Conservation (phyloP, 2,113 vertebrate species). For the Callospermophilus lateralis region DNA sequence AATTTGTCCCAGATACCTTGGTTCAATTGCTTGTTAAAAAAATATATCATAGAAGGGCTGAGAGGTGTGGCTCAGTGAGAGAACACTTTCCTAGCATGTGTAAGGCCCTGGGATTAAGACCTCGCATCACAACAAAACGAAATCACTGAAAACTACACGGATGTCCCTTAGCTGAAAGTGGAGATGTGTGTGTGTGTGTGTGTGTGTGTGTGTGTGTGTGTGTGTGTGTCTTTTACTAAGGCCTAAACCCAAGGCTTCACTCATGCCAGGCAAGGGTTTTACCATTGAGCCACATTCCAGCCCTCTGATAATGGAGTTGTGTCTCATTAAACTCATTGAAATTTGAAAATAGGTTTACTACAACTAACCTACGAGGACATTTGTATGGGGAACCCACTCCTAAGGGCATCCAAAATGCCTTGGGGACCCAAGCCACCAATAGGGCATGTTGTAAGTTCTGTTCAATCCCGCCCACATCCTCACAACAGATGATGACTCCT, state of each 20-base stretch:
- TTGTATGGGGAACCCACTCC: background rate
- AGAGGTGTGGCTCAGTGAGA: no score
- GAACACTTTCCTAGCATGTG: no score
- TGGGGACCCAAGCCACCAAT: background rate
- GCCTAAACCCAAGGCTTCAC: background rate
- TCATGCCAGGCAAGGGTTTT: background rate
- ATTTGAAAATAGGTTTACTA: no score
- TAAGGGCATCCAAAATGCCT: background rate
- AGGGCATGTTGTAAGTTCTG: background rate
- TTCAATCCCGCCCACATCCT: background rate
- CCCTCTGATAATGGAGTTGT: background rate
- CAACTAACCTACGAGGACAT: background rate
- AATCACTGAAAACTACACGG: no score
- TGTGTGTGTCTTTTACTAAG: background rate
- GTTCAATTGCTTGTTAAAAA: conserved; percentile 26
- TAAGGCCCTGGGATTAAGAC: no score
- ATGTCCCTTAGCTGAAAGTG: background rate
- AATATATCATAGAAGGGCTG: background rate
- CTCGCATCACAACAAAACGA: no score
- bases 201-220: background rate
- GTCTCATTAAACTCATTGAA: background rate
- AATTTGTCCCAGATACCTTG: background rate
- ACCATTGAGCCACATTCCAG: background rate
- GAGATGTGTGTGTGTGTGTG: background rate
- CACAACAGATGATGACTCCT: background rate